Evolutionary conservation across 2,888 invertebrate genomes (phyloP), one percentile per base, ranked within the genome.

Genomic region (Reticulitermes lucifugus): DNA sequence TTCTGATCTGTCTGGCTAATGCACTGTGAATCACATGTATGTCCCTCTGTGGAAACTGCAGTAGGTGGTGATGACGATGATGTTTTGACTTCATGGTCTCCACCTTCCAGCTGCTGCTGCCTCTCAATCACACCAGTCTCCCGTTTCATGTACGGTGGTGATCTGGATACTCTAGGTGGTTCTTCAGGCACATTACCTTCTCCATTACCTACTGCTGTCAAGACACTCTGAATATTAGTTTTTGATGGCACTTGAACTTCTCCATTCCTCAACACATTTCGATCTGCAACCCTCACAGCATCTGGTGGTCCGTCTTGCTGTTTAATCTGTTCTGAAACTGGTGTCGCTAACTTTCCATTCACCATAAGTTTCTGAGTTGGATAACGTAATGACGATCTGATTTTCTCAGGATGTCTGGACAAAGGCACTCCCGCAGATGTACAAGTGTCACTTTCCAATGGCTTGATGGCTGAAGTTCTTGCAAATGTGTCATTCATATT

Each of bases 321-420:
- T 21, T 77, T 77, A 4, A 4, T 18, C n/a, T 43, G 77, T 22
- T 77, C 77, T 41, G 51, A 10, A n/a, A 77, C n/a, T 22, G 77
- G 89, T 81, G 88, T 89, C 46, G 89, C 89, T 9, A 92, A 89
- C 87, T 90, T 91, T 12, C 92, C 92, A 86, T 92, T 93, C 10
- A 92, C 88, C 86, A 91, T 90, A 2, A 92, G 88, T 87, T 92
- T 92, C 86, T 92, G 92, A 5, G 91, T 90, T 0, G 91, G 90
- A 88, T 92, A 92, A 87, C 92, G 90, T 80, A 92, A 89, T 12
- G 87, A 83, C 1, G 87, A 83, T 77, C 87, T 84, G 79, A 59
- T 83, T 12, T 60, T 70, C 22, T 85, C 85, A 12, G 75, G 29
- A 29, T 75, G 81, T 43, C 84, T 86, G 60, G 84, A 82, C n/a